A percentile compares a stretch with the other conserved stretches of the same genome.
These are phyloP conservation scores for Furnarius figulus DNA, from an alignment of 2,113 vertebrate species.

Conservation along the genomic window DNA sequence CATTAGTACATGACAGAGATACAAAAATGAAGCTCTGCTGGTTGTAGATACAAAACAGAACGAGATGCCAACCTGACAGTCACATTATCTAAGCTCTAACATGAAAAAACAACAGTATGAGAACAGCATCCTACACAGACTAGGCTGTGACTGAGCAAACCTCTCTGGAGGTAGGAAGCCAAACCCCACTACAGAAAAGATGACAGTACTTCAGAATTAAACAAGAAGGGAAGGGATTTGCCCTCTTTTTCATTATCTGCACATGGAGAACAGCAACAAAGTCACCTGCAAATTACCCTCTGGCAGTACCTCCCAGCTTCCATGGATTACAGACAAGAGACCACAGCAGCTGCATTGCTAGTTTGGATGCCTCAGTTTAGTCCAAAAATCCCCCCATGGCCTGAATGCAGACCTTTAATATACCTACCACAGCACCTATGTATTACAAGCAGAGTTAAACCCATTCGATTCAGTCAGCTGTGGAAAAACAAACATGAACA, in stretches of 20 bases:
- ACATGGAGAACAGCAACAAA: neutral
- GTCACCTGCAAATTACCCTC: neutral
- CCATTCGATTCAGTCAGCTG: neutral
- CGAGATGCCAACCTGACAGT: slow-evolving; percentile 54
- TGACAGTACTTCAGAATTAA: neutral
- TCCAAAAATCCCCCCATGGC: neutral
- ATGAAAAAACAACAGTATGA: slow-evolving; percentile 48
- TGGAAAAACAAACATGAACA: neutral
- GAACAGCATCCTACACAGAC: slow-evolving; percentile 57
- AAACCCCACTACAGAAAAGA: slow-evolving; percentile 27
- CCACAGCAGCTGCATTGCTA: neutral
- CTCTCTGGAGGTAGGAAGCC: slow-evolving; percentile 37
- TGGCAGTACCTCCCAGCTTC: neutral
- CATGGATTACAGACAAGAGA: neutral
- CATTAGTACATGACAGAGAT: slow-evolving; percentile 60
- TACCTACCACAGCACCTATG: neutral
- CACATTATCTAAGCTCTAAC: slow-evolving; percentile 32
- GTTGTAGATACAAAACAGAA: slow-evolving; percentile 47
- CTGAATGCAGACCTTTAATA: neutral
- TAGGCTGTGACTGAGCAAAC: slow-evolving; percentile 60
- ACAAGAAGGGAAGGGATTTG: neutral
- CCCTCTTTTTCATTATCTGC: neutral
- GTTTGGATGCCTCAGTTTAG: neutral
- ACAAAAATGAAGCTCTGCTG: slow-evolving; percentile 54
- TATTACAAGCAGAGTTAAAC: neutral